Percentiles rank a stretch among this genome's conserved stretches.
Evolutionary conservation across 2,113 vertebrate genomes (phyloP).

Genomic region (Gyps fulvus): DNA sequence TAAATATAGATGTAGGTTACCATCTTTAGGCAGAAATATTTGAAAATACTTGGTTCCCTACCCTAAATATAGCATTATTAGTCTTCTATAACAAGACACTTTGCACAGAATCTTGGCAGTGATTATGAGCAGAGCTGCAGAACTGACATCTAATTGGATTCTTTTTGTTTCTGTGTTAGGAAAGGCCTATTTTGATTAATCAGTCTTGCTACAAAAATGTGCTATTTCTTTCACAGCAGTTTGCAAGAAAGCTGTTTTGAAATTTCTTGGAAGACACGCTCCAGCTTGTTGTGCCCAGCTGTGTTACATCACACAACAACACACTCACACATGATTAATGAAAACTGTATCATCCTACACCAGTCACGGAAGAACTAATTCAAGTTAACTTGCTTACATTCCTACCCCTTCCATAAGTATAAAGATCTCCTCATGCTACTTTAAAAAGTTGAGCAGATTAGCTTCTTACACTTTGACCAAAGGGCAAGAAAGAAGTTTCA

Average conservation of each 20-base stretch:
- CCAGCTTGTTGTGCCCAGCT: not conserved
- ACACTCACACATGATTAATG: not conserved
- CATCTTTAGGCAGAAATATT: not conserved
- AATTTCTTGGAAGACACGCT: not conserved
- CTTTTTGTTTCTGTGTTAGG: not conserved
- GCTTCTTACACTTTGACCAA: not conserved
- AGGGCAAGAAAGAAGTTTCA: not conserved
- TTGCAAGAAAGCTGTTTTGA: slow-evolving; percentile 12
- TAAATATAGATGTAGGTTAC: not conserved
- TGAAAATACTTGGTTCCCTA: not conserved
- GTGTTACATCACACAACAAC: not conserved
- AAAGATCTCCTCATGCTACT: not conserved
- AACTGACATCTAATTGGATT: not conserved
- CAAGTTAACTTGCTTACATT: not conserved
- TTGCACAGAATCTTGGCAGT: not conserved
- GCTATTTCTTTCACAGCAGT: not conserved
- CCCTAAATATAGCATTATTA: not conserved
- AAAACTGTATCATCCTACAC: not conserved
- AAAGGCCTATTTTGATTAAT: slow-evolving; percentile 18
- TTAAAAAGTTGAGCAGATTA: not conserved
- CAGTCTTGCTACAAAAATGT: not conserved
- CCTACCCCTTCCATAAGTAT: not conserved
- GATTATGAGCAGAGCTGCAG: not conserved
- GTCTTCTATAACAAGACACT: not conserved
- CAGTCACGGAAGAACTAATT: not conserved